Base-by-base conservation (phyloP, 2,113 vertebrate genomes). In the Sakesphorus luctuosus region DNA sequence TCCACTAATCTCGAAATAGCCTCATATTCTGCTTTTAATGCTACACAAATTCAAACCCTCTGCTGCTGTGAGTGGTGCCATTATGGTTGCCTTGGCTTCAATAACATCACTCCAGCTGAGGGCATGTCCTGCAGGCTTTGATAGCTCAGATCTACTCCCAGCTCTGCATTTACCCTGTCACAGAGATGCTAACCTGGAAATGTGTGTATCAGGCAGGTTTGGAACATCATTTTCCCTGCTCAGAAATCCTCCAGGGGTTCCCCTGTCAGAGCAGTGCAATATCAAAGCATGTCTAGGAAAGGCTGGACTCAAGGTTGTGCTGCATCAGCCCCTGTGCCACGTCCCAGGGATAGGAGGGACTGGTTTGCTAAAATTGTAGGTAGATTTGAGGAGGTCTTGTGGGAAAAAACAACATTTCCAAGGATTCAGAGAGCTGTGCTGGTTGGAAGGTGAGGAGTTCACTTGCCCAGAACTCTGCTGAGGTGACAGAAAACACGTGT, bases 221-320 rank as follows among this genome's bases (percentile, higher is more conserved):
- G 84, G 83, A 94, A 89, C 83, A 90, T 95, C 61, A 96, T 93
- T 97, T 96, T 96, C 88, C 93, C 67, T 56, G 83, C 92, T 20
- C 76, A 93, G 73, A 76, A 96, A 97, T 96, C 85, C 94, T 75
- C 92, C 43, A 10, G 94, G 88, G 92, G 85, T 93, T 96, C 43
- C 66, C 84, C 90, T 94, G 90, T 94, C 95, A 95, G 90, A 95
- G 94, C 95, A 88, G 78, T 89, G 90, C 92, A 94, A 95, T 93
- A 89, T 94, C 53, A 96, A 95, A 78, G 96, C 92, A 93, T 88
- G 88, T 38, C 73, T 20, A 33, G 93, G 96, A 80, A 95, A 52
- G 71, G 90, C 13, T 44, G 82, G 82, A 26, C 72, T 90, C 72
- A 43, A 2, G 65, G 33, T 14, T 86, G 79, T 46, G 14, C 75